Conservation (phyloP, 2,888 invertebrate species). For the Quadroppia sp. region DNA sequence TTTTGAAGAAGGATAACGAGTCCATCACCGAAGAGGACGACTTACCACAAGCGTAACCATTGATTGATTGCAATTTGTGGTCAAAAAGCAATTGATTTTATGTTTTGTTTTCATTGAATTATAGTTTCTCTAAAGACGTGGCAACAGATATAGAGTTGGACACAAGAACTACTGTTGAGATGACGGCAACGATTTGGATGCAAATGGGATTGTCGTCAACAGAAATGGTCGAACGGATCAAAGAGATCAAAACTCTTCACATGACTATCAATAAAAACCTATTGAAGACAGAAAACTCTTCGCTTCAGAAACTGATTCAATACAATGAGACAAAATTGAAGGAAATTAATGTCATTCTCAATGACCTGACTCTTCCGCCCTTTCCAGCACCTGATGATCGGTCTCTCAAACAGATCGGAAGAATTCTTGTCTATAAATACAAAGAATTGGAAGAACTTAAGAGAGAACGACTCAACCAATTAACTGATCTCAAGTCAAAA, state of each 20-base stretch:
- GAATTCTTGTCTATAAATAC: conserved; percentile 32
- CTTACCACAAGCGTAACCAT: conserved; percentile 4
- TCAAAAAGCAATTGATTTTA: background rate
- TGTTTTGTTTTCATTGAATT: background rate
- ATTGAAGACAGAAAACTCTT: background rate
- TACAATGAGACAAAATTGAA: conserved; percentile 26
- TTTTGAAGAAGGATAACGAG: background rate
- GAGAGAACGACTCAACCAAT: conserved; percentile 50
- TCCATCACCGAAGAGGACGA: background rate
- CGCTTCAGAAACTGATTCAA: background rate
- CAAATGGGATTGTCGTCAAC: conserved; percentile 33
- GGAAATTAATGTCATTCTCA: conserved; percentile 38
- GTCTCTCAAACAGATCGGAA: conserved; percentile 21
- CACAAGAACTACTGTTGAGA: conserved; percentile 1
- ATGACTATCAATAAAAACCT: background rate
- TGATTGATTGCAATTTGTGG: background rate
- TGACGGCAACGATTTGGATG: conserved; percentile 27
- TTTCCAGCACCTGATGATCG: conserved; percentile 15
- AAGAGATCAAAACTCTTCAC: conserved; percentile 20
- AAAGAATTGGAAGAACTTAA: conserved; percentile 51
- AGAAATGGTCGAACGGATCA: conserved; percentile 23
- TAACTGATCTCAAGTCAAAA: conserved; percentile 50
- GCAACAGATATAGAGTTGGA: background rate
- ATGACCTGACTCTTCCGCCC: conserved; percentile 30
- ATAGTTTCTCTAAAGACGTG: conserved; percentile 26